Evolutionary conservation across 1,140 invertebrate genomes (phyloP), one percentile per base, ranked within the genome.

Genomic region (Bursaphelenchus mucronatus): DNA sequence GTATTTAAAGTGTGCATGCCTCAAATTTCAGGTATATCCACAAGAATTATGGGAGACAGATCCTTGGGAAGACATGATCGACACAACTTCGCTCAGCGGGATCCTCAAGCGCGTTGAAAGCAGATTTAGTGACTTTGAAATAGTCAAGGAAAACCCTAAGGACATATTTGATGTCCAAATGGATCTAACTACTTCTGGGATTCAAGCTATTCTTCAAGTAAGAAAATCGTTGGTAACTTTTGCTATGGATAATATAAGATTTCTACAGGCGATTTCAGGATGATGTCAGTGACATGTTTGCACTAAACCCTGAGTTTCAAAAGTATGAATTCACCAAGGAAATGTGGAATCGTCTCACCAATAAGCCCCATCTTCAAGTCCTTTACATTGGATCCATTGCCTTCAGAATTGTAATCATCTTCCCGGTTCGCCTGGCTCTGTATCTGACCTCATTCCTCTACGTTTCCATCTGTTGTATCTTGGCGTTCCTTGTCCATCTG

Each of bases 361-460:
- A 66, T n/a, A 41, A 49, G 9, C 66, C 57, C 30, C 15, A 44
- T 15, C 67, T 50, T 44, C 46, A 58, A 30, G 13, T 59, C 8
- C 15, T 65, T 40, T 69, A 30, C 10, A 51, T 61, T 41, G 21
- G 17, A 10, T 58, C 19, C n/a, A 47, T 54, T 41, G 39, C 43
- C 3, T 67, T 70, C 44, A 69, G 69, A 40, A 49, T 73, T 17
- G 15, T 46, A 7, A 21, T 66, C 15, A 9, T 19, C 9, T 9
- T 67, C 44, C 52, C 61, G 49, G 43, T 70, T 13, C 19, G 69
- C n/a, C 43, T 71, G 41, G 47, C 61, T 46, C 52, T 72, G 2
- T 39, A 74, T 19, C n/a, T 61, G 7, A 54, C 63, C 15, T 73
- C 71, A 11, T 73, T 73, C 30, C 43, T 61, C 17, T 71, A 62